Conservation (phyloP, 2,888 invertebrate genomes). For the Cryptosula pallasiana region DNA sequence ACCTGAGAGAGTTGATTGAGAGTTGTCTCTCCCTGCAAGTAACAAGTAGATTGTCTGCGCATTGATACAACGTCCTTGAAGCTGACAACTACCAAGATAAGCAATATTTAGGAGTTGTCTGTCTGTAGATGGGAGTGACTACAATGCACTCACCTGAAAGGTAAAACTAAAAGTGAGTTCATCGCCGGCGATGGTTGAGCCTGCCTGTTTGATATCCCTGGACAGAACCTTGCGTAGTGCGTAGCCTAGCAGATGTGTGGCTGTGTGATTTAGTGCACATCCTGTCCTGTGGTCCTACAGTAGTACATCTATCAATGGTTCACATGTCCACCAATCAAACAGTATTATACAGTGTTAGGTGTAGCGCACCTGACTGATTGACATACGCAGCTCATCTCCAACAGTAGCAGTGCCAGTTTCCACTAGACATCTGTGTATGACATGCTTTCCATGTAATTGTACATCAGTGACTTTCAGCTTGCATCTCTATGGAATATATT, state of each 20-base stretch:
- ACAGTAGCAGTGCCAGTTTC: slow-evolving; percentile 68
- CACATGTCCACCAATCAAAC: too few relatives aligned
- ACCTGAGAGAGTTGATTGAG: not conserved
- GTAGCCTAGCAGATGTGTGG: slow-evolving; percentile 90
- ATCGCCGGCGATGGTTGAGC: slow-evolving; percentile 90
- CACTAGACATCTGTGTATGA: slow-evolving; percentile 81
- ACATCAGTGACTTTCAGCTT: slow-evolving; percentile 36
- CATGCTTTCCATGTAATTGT: slow-evolving; percentile 78
- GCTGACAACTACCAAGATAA: too few relatives aligned
- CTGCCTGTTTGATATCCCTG: slow-evolving; percentile 76
- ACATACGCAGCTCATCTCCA: slow-evolving; percentile 68
- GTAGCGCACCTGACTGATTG: slow-evolving; percentile 7
- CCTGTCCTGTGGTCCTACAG: slow-evolving; percentile 62
- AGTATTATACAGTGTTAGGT: too few relatives aligned
- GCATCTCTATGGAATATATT: slow-evolving; percentile 25
- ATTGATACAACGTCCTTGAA: too few relatives aligned
- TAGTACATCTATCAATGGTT: too few relatives aligned
- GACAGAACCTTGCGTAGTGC: slow-evolving; percentile 81
- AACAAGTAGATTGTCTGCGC: too few relatives aligned
- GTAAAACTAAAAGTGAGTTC: slow-evolving; percentile 93
- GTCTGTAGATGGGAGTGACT: too few relatives aligned
- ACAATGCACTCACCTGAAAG: slow-evolving; percentile 34
- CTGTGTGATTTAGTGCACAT: slow-evolving; percentile 94
- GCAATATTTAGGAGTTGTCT: too few relatives aligned
- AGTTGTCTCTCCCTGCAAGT: not conserved